Evolutionary conservation across 2,888 invertebrate genomes (phyloP), one percentile per base, ranked within the genome.

Genomic region (Xestobium rufovillosum): DNA sequence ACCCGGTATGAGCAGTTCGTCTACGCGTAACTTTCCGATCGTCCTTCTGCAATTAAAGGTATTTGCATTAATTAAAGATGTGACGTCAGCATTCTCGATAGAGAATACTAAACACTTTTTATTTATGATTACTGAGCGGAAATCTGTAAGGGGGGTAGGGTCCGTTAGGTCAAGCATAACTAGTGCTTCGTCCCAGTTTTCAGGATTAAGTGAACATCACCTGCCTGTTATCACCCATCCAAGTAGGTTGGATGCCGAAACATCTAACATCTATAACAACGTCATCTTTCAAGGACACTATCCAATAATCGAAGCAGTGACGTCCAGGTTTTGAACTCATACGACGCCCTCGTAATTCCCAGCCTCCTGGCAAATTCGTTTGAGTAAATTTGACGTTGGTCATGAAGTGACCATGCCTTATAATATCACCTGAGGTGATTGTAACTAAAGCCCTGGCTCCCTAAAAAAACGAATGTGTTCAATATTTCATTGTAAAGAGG

Each of bases 211-310:
- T 8, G n/a, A n/a, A 23, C 23, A 8, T 23, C 6, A 23, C 36
- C 14, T 42, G 25, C 42, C 45, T 41, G 55, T 63, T 64, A 65
- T 67, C 44, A 66, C 74, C 72, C 84, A 87, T 83, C 87, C 88
- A 87, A 14, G 79, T 80, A 0, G 87, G 86, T 57, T 81, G 79
- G 41, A 83, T 82, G 57, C 78, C 79, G 13, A 87, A 63, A 55
- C 87, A 88, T 47, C 80, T 76, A 39, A 70, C 70, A 14, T 76
- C 67, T 14, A 74, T 60, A 42, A 80, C 70, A n/a, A 67, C 66
- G 4, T 58, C 60, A 43, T 74, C 70, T 31, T 72, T 75, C 28
- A 68, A 72, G 17, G 79, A 75, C 9, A 76, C 79, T 3, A 77
- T 73, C 71, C 79, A 80, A 31, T 76, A 80, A 54, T 78, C 75